These are phyloP conservation scores for Muntiacus muntjak DNA, from an alignment of 2,113 vertebrate genomes.

Conservation along the genomic window DNA sequence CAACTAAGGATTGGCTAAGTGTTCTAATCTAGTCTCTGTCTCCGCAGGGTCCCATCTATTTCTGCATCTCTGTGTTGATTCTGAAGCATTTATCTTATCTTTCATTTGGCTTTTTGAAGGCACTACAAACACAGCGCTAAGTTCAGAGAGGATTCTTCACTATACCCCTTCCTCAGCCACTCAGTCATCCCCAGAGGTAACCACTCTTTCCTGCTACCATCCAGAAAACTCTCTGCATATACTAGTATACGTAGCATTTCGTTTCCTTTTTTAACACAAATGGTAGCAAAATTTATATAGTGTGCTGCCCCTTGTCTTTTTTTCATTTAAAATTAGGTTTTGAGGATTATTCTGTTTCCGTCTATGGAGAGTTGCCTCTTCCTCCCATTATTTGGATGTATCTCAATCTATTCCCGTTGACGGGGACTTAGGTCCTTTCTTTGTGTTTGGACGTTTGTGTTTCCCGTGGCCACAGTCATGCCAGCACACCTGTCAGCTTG, in stretches of 20 bases:
- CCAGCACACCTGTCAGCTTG: rapidly evolving
- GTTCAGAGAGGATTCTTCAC: not conserved
- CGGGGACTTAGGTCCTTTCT: not conserved
- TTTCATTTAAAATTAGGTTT: not conserved
- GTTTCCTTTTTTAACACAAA: not conserved
- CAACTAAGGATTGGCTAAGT: not conserved
- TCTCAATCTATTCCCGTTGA: not conserved
- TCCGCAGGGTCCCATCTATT: not conserved
- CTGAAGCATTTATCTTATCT: not conserved
- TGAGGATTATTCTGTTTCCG: not conserved
- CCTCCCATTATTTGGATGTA: not conserved
- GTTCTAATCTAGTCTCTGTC: not conserved
- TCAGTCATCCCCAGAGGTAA: not conserved
- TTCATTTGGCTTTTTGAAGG: not conserved
- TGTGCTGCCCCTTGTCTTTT: not conserved
- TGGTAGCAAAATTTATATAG: not conserved
- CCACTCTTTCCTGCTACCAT: not conserved
- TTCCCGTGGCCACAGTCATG: not conserved
- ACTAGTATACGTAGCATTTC: not conserved
- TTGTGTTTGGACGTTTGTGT: not conserved
- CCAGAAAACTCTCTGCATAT: not conserved
- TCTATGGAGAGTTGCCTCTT: not conserved
- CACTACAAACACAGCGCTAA: too few relatives aligned
- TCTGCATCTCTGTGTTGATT: not conserved
- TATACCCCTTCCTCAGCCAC: too few relatives aligned